phyloP scores from a whole-genome alignment of 2,888 invertebrate genomes.

The Yponomeuta plumbellus region DNA sequence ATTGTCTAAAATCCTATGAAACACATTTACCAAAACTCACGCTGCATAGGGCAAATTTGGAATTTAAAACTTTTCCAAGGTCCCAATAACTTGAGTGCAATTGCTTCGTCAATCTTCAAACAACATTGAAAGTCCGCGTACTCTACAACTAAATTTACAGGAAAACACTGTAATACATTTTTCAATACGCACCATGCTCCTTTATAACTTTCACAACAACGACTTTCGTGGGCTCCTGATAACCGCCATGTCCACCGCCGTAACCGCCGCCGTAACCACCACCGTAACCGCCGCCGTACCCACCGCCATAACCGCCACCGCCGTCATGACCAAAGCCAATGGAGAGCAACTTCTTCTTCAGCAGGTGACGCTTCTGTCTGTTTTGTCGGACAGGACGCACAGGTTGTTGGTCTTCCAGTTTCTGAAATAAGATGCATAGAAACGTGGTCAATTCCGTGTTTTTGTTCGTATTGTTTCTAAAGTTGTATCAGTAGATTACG shows the following conservation, averaged over 20 bases:
- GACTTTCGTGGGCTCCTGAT: conserved; percentile 20
- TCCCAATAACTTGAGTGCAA: no score
- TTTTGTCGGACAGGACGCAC: conserved; percentile 27
- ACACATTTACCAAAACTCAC: no score
- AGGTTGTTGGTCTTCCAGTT: conserved; percentile 57
- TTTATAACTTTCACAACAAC: conserved; percentile 12
- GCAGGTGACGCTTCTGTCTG: conserved; percentile 50
- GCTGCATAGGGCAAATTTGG: no score
- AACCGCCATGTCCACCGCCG: conserved; percentile 28
- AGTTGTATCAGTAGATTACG: background rate
- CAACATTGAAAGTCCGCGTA: no score
- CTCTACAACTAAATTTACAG: no score
- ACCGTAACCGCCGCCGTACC: conserved; percentile 34
- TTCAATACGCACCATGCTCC: background rate
- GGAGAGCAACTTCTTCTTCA: conserved; percentile 36
- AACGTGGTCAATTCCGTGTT: background rate
- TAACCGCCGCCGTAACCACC: conserved; percentile 34
- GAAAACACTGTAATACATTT: background rate
- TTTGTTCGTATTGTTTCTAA: background rate
- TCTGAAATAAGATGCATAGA: conserved; percentile 36
- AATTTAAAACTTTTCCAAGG: no score
- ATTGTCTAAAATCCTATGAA: no score
- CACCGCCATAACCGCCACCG: conserved; percentile 27
- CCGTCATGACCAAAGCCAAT: conserved; percentile 30
- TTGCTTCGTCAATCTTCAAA: no score